A percentile compares a stretch with the other conserved stretches of the same genome.
These are phyloP conservation scores for Halictus ligatus DNA, from an alignment of 2,888 invertebrate species.

Conservation along the genomic window DNA sequence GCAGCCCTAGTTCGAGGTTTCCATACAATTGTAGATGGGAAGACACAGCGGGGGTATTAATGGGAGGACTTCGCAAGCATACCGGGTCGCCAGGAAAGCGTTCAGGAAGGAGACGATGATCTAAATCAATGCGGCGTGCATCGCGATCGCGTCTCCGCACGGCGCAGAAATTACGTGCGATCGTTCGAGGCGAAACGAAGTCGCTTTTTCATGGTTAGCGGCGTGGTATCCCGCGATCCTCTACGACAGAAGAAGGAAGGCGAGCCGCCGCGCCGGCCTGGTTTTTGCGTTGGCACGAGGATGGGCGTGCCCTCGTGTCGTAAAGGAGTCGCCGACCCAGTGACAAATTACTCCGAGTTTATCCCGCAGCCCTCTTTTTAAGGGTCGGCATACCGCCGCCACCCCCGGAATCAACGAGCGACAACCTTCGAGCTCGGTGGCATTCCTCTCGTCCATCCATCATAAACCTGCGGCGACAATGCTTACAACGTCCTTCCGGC, in stretches of 20 bases:
- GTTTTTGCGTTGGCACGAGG: slow-evolving; percentile 61
- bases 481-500: slow-evolving; percentile 76
- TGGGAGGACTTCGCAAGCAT: no score
- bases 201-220: slow-evolving; percentile 54
- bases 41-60: no score
- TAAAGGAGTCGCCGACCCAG: slow-evolving; percentile 68
- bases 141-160: neutral
- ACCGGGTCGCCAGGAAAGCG: no score
- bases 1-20: no score
- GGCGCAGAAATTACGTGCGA: slow-evolving; percentile 31
- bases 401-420: slow-evolving; percentile 62
- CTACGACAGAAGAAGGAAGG: slow-evolving; percentile 23
- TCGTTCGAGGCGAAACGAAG: slow-evolving; percentile 14
- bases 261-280: slow-evolving; percentile 34
- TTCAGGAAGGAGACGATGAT: neutral
- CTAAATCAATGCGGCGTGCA: neutral
- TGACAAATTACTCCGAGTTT: slow-evolving; percentile 79
- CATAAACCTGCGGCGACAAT: slow-evolving; percentile 77
- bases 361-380: slow-evolving; percentile 72
- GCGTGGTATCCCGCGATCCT: slow-evolving; percentile 41
- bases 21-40: no score
- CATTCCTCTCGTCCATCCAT: slow-evolving; percentile 76
- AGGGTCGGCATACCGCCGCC: slow-evolving; percentile 57
- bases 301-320: slow-evolving; percentile 65
- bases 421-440: slow-evolving; percentile 56